Base-by-base conservation (phyloP, 2,888 invertebrate species). In the Stictocephala bisonia region DNA sequence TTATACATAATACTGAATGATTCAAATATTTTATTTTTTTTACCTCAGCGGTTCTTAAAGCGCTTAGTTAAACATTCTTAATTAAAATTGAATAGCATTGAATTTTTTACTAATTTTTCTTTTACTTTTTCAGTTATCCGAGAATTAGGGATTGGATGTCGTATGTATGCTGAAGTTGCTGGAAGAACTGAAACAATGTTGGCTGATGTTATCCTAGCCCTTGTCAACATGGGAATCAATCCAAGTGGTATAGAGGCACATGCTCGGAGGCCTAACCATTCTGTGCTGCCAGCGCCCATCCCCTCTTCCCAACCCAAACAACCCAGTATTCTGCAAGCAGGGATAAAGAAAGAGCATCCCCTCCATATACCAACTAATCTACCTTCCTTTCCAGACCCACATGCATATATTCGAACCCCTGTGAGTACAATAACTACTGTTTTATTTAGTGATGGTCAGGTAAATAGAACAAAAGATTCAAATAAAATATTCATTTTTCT, bases 391-490 rank as follows among this genome's bases (percentile, higher is more conserved):
- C 99, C 99, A 1, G 98, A 99, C 86, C 96, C 98, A 2, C 98
- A 99, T 86, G 96, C 98, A 1, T 99, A 99, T 82, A 96, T 99
- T 76, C 88, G 95, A 77, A 98, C 97, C 76, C 94, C 96, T 64
- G 96, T 96, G 86, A 88, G 87, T 86, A 29, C 72, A n/a, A n/a
- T n/a, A n/a, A n/a, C n/a, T n/a, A n/a, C n/a, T n/a, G n/a, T n/a
- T n/a, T n/a, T n/a, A n/a, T n/a, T n/a, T n/a, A n/a, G n/a, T n/a
- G n/a, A n/a, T n/a, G n/a, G n/a, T n/a, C n/a, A n/a, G n/a, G n/a
- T n/a, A n/a, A n/a, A n/a, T n/a, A n/a, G n/a, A n/a, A n/a, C n/a
- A n/a, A n/a, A n/a, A n/a, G n/a, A n/a, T n/a, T n/a, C n/a, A n/a
- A n/a, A n/a, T n/a, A n/a, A n/a, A n/a, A n/a, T n/a, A n/a, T n/a